phyloP scores from a whole-genome alignment of 2,797 vertebrate genomes.

The Sternotherus odoratus region DNA sequence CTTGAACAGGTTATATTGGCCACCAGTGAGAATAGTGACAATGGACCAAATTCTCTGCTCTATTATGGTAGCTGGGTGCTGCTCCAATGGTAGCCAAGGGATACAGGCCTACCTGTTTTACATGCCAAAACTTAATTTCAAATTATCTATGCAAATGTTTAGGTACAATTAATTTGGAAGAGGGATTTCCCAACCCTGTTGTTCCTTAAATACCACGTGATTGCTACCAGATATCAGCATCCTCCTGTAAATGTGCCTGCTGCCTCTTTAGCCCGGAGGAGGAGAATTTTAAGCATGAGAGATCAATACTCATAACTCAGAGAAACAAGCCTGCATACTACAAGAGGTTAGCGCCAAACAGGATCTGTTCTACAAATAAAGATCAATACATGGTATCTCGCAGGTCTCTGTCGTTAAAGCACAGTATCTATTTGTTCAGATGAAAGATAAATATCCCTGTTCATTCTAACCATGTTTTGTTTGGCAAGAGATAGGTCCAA shows the following conservation, averaged over 20 bases:
- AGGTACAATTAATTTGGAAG: fast-evolving
- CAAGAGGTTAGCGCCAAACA: fast-evolving
- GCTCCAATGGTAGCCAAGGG: fast-evolving
- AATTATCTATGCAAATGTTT: background rate
- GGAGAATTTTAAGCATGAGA: background rate
- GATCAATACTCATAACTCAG: fast-evolving
- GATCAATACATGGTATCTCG: background rate
- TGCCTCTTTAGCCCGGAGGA: fast-evolving
- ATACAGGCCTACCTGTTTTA: background rate
- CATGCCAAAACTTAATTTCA: background rate
- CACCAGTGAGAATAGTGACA: background rate
- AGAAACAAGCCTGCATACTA: fast-evolving
- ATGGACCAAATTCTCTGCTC: background rate
- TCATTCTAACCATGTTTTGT: too few species aligned
- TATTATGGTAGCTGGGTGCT: too few species aligned
- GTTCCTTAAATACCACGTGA: fast-evolving
- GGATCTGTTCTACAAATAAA: background rate
- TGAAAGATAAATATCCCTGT: background rate
- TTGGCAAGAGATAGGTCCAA: too few species aligned
- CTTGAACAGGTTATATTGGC: background rate
- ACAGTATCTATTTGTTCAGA: background rate
- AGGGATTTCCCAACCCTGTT: background rate
- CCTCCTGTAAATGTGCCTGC: fast-evolving
- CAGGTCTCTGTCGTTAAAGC: background rate
- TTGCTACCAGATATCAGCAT: background rate